Percentiles rank a stretch among this genome's conserved stretches.
Conservation (phyloP, 2,113 vertebrate species). For the Tragelaphus imberbis region DNA sequence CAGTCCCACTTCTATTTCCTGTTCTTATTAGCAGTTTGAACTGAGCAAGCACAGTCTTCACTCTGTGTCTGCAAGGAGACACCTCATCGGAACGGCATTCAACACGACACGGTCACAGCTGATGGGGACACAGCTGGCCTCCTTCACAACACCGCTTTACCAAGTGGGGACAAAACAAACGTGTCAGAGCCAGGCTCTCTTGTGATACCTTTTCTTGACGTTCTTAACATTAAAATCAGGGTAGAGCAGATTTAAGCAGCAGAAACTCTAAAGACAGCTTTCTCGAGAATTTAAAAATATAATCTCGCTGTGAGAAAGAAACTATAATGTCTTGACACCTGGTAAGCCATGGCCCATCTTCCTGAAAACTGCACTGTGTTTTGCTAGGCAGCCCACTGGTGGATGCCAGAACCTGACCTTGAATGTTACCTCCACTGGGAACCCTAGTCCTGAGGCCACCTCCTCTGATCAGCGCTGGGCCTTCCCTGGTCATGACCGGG, state of each 20-base stretch:
- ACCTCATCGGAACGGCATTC: too few species aligned
- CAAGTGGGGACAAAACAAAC: background rate
- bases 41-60: fast-evolving
- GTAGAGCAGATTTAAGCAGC: background rate
- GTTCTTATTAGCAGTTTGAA: background rate
- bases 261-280: background rate
- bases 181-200: background rate
- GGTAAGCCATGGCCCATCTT: background rate
- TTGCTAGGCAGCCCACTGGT: too few species aligned
- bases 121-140: background rate
- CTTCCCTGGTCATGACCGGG: background rate
- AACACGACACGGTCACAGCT: fast-evolving
- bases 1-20: fast-evolving
- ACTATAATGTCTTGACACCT: background rate
- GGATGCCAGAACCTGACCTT: background rate
- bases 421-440: background rate
- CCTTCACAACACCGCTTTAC: too few species aligned
- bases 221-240: background rate
- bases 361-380: fast-evolving
- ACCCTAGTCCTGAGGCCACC: background rate
- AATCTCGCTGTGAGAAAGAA: background rate
- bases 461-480: background rate
- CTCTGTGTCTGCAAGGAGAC: fast-evolving
- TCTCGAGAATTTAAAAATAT: background rate
- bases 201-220: fast-evolving